Evolutionary conservation across 1,140 invertebrate genomes (phyloP).

Genomic region (Venturia canescens): DNA sequence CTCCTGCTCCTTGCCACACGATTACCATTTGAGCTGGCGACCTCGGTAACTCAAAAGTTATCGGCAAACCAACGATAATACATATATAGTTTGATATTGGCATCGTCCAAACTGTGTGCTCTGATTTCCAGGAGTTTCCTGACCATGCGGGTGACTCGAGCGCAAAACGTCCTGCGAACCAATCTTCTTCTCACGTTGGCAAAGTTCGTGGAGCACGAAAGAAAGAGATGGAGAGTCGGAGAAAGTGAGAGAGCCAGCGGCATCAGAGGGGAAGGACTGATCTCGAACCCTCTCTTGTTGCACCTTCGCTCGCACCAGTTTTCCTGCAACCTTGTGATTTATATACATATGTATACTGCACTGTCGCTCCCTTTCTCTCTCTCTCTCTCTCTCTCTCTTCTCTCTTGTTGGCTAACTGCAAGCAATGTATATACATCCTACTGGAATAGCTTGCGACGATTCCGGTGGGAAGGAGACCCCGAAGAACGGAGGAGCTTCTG

Average conservation of each 20-base stretch:
- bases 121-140: conserved; percentile 29
- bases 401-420: conserved; percentile 4
- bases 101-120: neutral
- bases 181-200: neutral
- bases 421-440: neutral
- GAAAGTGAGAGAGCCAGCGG: neutral
- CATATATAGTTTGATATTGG: conserved; percentile 1
- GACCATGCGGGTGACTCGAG: neutral
- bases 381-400: neutral
- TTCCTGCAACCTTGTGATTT: neutral
- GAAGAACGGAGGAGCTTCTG: neutral
- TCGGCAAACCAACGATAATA: conserved; percentile 16
- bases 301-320: neutral
- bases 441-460: neutral
- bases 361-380: neutral
- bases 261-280: neutral
- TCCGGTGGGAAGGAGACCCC: neutral
- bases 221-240: neutral
- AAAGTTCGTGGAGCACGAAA: neutral
- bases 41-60: conserved; percentile 11
- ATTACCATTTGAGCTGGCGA: neutral
- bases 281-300: neutral
- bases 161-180: neutral
- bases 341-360: neutral
- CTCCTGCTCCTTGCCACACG: neutral